Percentiles rank a stretch among this genome's conserved stretches.
phyloP scores from a whole-genome alignment of 2,888 invertebrate genomes.

The Eupithecia pulchellata region DNA sequence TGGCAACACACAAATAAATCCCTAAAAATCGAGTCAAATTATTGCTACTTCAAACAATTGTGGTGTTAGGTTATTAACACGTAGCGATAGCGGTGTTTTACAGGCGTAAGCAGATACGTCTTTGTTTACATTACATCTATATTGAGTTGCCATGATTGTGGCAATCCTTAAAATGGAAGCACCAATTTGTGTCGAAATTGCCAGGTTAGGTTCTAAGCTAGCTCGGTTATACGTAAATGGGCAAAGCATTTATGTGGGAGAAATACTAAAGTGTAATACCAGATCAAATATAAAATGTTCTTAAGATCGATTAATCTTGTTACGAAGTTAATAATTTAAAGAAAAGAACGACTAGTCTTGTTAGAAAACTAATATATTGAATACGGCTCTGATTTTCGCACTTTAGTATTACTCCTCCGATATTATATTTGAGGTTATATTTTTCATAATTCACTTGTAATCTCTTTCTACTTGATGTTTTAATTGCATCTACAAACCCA shows the following conservation, averaged over 20 bases:
- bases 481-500: constrained; percentile 83
- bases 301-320: background rate
- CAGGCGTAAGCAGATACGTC: constrained; percentile 19
- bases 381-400: constrained; percentile 3
- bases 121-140: constrained; percentile 12
- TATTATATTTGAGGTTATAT: constrained; percentile 17
- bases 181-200: constrained; percentile 62
- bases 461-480: constrained; percentile 87
- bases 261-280: constrained; percentile 14
- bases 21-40: constrained; percentile 35
- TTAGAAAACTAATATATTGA: background rate
- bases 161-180: constrained; percentile 75
- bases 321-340: background rate
- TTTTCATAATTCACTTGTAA: constrained; percentile 82
- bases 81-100: constrained; percentile 10
- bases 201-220: constrained; percentile 62
- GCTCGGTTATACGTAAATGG: constrained; percentile 52
- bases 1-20: constrained; percentile 41
- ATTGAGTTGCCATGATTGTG: constrained; percentile 21
- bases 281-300: background rate
- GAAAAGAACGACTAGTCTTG: background rate
- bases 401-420: constrained; percentile 10
- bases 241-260: constrained; percentile 43
- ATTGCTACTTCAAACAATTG: constrained; percentile 34
- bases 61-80: constrained; percentile 8